Base-by-base conservation (phyloP, 2,797 vertebrate species). In the Hydrolagus colliei region DNA sequence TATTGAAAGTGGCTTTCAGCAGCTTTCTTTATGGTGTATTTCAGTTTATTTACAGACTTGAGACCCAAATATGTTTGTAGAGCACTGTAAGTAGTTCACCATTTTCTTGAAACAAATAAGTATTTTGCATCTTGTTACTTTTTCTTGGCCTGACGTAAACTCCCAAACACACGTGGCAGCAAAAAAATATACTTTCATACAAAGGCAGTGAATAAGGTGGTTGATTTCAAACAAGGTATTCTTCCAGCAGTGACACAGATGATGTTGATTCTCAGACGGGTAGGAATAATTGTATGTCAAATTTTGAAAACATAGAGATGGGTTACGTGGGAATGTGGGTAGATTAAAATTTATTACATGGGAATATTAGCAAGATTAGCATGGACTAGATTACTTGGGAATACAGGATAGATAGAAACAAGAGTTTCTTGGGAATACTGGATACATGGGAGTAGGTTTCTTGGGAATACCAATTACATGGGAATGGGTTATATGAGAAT, bases 11-110 rank as follows among this genome's bases (percentile, higher is more conserved):
- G 27, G 18, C 18, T 84, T 79, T 84, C 71, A 84, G 41, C 79
- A 84, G 22, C n/a, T 82, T 82, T 71, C 10, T 84, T 13, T 84
- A 84, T 68, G 71, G 71, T n/a, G 68, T 84, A 27, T 32, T 84
- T 67, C 79, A 41, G 52, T 84, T 84, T 84, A 84, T 71, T 14
- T 41, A 84, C 1, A 1, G 65, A 41, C 79, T 80, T 35, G 35
- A 84, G 71, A 84, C 71, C 79, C 79, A 68, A 84, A 71, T 35
- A 18, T 84, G 16, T 84, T 84, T 84, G 79, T 84, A 63, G 79
- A 68, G 65, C 79, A 35, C 16, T 16, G 10, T 67, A 84, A 41
- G 3, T 75, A 7, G 74, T 59, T 76, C 20, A 18, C 8, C 7
- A 76, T 18, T 59, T 76, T 52, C 27, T 27, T 27, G 27, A 27